These are phyloP conservation scores for Strix aluco DNA, from an alignment of 2,113 vertebrate genomes.

Conservation along the genomic window DNA sequence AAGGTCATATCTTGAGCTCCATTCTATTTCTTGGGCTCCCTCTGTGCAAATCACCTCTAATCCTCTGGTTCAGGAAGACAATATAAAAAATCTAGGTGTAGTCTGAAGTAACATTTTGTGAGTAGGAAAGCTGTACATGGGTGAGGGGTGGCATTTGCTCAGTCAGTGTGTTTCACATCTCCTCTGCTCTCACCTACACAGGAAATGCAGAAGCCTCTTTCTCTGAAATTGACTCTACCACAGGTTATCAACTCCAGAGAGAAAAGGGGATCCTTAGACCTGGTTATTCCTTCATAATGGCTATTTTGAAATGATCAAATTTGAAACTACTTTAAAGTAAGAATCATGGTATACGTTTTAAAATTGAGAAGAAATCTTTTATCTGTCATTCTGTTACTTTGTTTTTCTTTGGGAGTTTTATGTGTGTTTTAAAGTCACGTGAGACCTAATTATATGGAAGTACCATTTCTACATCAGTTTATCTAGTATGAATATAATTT, in stretches of 20 bases:
- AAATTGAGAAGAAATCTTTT: background rate
- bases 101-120: background rate
- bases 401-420: background rate
- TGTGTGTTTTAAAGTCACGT: background rate
- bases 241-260: background rate
- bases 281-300: background rate
- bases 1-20: background rate
- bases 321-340: background rate
- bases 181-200: background rate
- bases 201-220: background rate
- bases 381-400: background rate
- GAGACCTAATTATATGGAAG: conserved; percentile 22
- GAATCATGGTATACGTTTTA: background rate
- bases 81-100: background rate
- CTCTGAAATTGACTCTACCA: background rate
- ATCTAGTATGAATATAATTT: background rate
- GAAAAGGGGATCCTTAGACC: background rate
- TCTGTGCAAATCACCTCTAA: background rate
- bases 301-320: background rate
- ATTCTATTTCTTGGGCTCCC: background rate
- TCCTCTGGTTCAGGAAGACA: background rate
- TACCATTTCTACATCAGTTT: background rate
- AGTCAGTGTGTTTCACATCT: background rate
- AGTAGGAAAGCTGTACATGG: background rate
- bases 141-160: background rate